phyloP scores from a whole-genome alignment of 1,140 invertebrate genomes.

The Caenorhabditis brenneri region DNA sequence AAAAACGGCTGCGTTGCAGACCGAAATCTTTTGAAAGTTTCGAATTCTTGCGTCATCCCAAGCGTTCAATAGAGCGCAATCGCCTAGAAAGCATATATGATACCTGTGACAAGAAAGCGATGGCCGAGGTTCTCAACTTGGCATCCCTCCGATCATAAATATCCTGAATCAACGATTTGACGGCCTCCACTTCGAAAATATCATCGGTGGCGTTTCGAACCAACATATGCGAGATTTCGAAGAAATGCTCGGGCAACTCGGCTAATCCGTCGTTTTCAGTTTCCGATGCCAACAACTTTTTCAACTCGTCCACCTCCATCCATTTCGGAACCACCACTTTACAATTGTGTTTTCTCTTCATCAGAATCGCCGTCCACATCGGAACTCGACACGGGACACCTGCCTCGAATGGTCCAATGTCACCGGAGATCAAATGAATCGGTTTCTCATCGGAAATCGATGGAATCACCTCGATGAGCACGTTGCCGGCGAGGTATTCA shows the following conservation, averaged over 20 bases:
- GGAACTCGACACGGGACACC: slow-evolving; percentile 10
- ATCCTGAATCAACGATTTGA: slow-evolving; percentile 8
- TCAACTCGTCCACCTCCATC: slow-evolving; percentile 36
- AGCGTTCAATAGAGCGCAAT: too few species aligned
- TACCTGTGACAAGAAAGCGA: neutral
- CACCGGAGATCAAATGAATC: slow-evolving; percentile 38
- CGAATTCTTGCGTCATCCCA: too few species aligned
- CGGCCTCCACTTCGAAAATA: slow-evolving; percentile 19
- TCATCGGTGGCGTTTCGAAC: slow-evolving; percentile 39
- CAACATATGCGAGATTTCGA: slow-evolving; percentile 44
- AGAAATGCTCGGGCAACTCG: slow-evolving; percentile 27
- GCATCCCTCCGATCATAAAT: slow-evolving; percentile 7
- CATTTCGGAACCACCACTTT: slow-evolving; percentile 29
- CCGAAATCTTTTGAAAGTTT: too few species aligned
- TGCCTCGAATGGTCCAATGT: slow-evolving; percentile 47
- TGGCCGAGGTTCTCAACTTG: neutral
- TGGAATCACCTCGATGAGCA: neutral
- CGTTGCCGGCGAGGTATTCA: neutral
- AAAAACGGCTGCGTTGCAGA: too few species aligned
- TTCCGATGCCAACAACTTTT: slow-evolving; percentile 5
- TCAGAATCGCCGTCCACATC: slow-evolving; percentile 27
- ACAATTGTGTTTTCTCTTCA: slow-evolving; percentile 37
- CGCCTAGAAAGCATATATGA: too few species aligned
- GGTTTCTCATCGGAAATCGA: neutral
- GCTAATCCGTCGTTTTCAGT: neutral